Evolutionary conservation across 2,797 vertebrate genomes (phyloP).

Genomic region (Emydoidea blandingii): DNA sequence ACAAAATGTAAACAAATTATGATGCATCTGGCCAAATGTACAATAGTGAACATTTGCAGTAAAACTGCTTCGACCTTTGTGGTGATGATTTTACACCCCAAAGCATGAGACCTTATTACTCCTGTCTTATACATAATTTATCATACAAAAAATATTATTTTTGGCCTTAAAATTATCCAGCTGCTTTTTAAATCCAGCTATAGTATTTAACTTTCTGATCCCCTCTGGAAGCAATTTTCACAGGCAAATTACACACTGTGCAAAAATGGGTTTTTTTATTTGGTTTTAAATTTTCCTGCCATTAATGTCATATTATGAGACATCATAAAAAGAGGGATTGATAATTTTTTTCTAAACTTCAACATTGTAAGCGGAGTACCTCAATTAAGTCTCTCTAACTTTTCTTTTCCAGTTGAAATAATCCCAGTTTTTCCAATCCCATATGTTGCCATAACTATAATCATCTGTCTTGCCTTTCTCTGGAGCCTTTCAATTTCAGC

Average conservation of each 20-base stretch:
- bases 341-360: conserved; percentile 14
- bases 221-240: conserved; percentile 56
- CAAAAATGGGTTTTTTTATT: conserved; percentile 18
- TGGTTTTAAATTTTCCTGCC: conserved; percentile 33
- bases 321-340: not conserved
- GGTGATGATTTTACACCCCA: conserved; percentile 37
- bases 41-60: fast-evolving
- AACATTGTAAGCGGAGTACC: not conserved
- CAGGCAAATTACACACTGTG: conserved; percentile 43
- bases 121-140: conserved; percentile 50
- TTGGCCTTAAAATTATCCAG: conserved; percentile 53
- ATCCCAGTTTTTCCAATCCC: not conserved
- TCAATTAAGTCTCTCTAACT: not conserved
- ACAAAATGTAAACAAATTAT: conserved; percentile 39
- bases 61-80: conserved; percentile 59
- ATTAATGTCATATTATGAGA: conserved; percentile 46
- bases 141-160: conserved; percentile 66
- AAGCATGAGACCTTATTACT: conserved; percentile 55
- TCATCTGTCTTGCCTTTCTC: not conserved
- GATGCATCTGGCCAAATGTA: not conserved
- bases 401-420: not conserved
- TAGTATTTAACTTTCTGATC: conserved; percentile 60
- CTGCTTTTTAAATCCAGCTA: conserved; percentile 42
- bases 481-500: not conserved
- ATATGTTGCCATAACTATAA: not conserved